A percentile compares a stretch with the other conserved stretches of the same genome.
Conservation (phyloP, 2,888 invertebrate genomes). For the Hesperia comma region DNA sequence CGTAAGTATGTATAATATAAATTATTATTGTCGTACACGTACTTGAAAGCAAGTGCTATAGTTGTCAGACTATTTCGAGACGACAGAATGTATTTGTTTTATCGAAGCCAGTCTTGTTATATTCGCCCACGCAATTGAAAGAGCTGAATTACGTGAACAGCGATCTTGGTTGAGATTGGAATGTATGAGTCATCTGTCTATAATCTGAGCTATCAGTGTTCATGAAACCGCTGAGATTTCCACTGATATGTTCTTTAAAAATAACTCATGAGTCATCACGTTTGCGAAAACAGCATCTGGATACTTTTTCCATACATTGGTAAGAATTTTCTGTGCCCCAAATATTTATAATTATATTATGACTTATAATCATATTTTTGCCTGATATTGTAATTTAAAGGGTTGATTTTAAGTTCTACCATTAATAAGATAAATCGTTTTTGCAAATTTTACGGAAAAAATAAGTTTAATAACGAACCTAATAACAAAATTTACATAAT, state of each 20-base stretch:
- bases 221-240: slow-evolving; percentile 56
- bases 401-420: no score
- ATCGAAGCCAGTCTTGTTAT: slow-evolving; percentile 76
- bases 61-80: slow-evolving; percentile 64
- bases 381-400: no score
- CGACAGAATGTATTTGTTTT: slow-evolving; percentile 58
- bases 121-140: slow-evolving; percentile 68
- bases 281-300: slow-evolving; percentile 33
- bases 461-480: no score
- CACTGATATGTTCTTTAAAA: slow-evolving; percentile 54
- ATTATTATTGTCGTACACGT: slow-evolving; percentile 45
- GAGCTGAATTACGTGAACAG: slow-evolving; percentile 62
- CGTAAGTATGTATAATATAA: slow-evolving; percentile 36
- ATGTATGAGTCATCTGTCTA: slow-evolving; percentile 57
- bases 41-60: slow-evolving; percentile 56
- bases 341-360: no score
- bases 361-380: no score
- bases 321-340: no score
- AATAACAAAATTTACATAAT: no score
- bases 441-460: no score
- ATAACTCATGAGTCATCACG: slow-evolving; percentile 48
- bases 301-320: no score
- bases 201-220: slow-evolving; percentile 73
- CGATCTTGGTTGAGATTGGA: slow-evolving; percentile 54
- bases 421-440: no score